A percentile compares a stretch with the other conserved stretches of the same genome.
Conservation (phyloP, 2,113 vertebrate genomes). For the Elgaria multicarinata region DNA sequence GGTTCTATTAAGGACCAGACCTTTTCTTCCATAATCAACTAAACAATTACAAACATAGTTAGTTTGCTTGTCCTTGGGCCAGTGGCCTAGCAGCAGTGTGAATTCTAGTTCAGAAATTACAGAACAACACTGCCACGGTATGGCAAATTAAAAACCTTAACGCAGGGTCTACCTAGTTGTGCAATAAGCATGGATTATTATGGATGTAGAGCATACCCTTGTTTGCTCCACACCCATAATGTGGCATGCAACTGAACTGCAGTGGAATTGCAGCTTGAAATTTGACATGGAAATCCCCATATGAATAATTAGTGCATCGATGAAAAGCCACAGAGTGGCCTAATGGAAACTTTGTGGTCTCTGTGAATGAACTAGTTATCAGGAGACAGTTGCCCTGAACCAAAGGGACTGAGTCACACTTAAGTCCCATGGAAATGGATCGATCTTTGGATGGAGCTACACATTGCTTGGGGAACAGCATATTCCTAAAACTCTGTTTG, state of each 20-base stretch:
- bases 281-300: slow-evolving; percentile 10
- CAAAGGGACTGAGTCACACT: neutral
- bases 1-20: neutral
- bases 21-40: neutral
- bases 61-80: neutral
- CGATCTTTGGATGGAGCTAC: neutral
- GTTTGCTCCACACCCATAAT: neutral
- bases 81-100: neutral
- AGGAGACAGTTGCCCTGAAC: neutral
- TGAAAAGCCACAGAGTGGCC: neutral
- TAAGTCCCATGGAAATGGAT: neutral
- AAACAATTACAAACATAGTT: neutral
- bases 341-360: neutral
- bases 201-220: neutral
- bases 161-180: neutral
- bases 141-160: neutral
- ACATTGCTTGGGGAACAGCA: neutral
- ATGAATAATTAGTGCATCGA: neutral
- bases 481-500: neutral
- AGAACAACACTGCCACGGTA: too few species aligned
- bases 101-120: neutral
- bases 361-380: neutral
- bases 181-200: neutral
- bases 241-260: neutral
- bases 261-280: neutral